A percentile compares a stretch with the other conserved stretches of the same genome.
Evolutionary conservation across 2,888 invertebrate genomes (phyloP).

Genomic region (Limnephilus rhombicus): DNA sequence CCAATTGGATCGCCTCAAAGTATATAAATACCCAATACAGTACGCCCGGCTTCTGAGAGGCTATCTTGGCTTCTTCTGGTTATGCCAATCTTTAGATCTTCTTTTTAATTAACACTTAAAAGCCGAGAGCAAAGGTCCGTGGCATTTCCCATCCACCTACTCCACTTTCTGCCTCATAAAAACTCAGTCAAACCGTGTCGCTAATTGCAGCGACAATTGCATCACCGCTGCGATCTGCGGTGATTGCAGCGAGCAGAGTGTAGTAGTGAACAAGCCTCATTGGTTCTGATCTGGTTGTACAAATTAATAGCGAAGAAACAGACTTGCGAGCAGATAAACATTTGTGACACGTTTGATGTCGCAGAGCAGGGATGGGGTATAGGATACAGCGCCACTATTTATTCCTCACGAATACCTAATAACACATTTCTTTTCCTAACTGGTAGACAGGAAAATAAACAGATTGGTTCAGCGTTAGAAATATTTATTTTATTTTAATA

Average conservation of each 20-base stretch:
- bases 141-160: background rate
- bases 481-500: background rate
- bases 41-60: too few relatives aligned
- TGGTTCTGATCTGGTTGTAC: background rate
- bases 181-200: background rate
- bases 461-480: background rate
- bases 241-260: background rate
- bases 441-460: background rate
- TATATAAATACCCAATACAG: too few relatives aligned
- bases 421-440: background rate
- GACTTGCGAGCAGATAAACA: background rate
- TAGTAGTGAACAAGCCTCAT: background rate
- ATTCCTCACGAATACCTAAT: background rate
- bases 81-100: too few relatives aligned
- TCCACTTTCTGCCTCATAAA: background rate
- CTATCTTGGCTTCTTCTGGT: too few relatives aligned
- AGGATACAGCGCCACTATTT: background rate
- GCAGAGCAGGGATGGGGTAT: background rate
- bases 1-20: too few relatives aligned
- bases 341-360: background rate
- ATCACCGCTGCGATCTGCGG: background rate
- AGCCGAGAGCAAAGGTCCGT: background rate
- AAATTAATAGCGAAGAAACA: background rate
- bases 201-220: background rate
- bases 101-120: background rate